Conservation (phyloP, 2,888 invertebrate species). For the Drosophila buzzatii region DNA sequence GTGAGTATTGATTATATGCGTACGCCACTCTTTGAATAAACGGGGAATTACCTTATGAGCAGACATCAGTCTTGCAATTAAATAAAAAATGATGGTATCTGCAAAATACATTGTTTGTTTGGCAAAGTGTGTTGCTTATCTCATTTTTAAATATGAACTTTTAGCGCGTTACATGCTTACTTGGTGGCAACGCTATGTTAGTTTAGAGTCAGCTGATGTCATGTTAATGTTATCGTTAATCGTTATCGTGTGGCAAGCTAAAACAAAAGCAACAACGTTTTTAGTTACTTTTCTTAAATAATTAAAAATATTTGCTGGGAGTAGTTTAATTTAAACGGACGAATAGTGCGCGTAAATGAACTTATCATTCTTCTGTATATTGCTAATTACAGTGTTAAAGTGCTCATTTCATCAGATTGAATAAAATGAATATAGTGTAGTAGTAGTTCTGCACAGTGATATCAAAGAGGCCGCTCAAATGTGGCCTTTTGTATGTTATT, state of each 20-base stretch:
- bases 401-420: neutral
- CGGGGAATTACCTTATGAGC: slow-evolving; percentile 20
- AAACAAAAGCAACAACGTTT: slow-evolving; percentile 60
- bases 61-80: neutral
- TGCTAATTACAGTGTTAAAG: slow-evolving; percentile 6
- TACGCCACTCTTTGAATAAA: neutral
- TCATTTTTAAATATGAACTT: slow-evolving; percentile 30
- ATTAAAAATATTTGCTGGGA: slow-evolving; percentile 30
- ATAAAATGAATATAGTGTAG: slow-evolving; percentile 29
- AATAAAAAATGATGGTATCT: neutral
- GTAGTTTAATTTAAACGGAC: slow-evolving; percentile 21
- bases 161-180: slow-evolving; percentile 4
- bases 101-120: neutral
- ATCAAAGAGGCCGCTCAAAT: slow-evolving; percentile 57
- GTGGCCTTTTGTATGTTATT: slow-evolving; percentile 69
- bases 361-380: neutral
- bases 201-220: slow-evolving; percentile 35
- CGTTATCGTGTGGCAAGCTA: slow-evolving; percentile 53
- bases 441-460: slow-evolving; percentile 59
- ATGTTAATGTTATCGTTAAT: slow-evolving; percentile 40
- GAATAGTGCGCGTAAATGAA: slow-evolving; percentile 17
- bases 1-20: neutral
- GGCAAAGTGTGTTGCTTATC: slow-evolving; percentile 12
- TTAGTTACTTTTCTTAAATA: slow-evolving; percentile 40
- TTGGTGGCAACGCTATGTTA: slow-evolving; percentile 33